Percentiles rank a stretch among this genome's conserved stretches.
Evolutionary conservation across 2,797 vertebrate genomes (phyloP).

Genomic region (Brachymystax lenok): DNA sequence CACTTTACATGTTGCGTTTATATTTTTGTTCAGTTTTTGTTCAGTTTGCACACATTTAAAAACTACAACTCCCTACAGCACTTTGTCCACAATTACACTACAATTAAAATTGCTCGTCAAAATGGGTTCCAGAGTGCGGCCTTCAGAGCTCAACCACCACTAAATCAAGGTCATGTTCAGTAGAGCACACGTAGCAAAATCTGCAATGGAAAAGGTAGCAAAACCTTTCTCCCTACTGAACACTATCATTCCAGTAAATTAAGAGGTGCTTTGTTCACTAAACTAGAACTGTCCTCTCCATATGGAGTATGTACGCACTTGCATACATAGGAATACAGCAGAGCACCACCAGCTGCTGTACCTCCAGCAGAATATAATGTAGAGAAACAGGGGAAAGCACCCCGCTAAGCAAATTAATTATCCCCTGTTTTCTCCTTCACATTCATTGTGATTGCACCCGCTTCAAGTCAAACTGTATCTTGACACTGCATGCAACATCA

Average conservation of each 20-base stretch:
- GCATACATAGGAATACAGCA: background rate
- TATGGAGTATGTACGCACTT: background rate
- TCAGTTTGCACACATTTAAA: too few relatives aligned
- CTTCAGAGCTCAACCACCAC: too few relatives aligned
- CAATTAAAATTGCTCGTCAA: too few relatives aligned
- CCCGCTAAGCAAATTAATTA: constrained; percentile 13
- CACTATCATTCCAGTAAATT: background rate
- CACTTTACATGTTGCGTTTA: too few relatives aligned
- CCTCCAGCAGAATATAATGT: background rate
- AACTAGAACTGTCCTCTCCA: background rate
- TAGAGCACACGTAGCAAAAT: background rate
- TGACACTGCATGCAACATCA: background rate
- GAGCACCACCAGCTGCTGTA: background rate
- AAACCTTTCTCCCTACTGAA: background rate
- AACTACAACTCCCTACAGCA: too few relatives aligned
- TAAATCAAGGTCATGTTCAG: too few relatives aligned
- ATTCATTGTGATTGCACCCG: background rate
- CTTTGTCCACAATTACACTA: too few relatives aligned
- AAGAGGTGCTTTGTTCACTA: background rate
- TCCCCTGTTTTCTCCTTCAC: background rate
- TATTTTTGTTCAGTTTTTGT: too few relatives aligned
- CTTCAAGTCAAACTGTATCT: background rate
- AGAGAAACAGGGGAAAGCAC: background rate
- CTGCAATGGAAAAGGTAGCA: background rate
- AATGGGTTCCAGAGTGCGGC: too few relatives aligned